These are phyloP conservation scores for Crotalus tigris DNA, from an alignment of 2,113 vertebrate genomes.

Conservation along the genomic window DNA sequence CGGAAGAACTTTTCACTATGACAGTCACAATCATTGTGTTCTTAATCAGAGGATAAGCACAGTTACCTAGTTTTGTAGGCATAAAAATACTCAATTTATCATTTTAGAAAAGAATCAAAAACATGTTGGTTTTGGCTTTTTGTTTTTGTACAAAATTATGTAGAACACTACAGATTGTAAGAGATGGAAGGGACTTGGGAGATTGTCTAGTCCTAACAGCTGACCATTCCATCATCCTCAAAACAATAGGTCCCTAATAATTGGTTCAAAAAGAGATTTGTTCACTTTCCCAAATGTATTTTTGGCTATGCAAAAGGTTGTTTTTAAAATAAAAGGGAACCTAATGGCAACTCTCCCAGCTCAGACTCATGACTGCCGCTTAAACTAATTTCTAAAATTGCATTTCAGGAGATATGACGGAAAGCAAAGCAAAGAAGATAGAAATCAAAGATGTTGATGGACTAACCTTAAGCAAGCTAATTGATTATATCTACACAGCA, in stretches of 20 bases:
- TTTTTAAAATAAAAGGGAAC: background rate
- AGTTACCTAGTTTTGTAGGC: background rate
- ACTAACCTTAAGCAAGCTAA: constrained; percentile 84
- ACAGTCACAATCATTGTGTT: background rate
- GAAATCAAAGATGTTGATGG: constrained; percentile 94
- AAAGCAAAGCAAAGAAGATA: constrained; percentile 92
- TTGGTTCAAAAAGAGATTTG: background rate
- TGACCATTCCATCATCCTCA: background rate
- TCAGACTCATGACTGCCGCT: background rate
- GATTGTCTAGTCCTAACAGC: background rate
- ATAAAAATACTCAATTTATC: background rate
- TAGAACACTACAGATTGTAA: background rate
- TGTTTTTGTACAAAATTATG: background rate
- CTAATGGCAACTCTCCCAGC: background rate
- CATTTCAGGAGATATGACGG: constrained; percentile 90
- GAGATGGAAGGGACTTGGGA: background rate
- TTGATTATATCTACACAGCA: constrained; percentile 94
- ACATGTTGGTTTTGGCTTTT: background rate
- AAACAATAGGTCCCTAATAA: background rate
- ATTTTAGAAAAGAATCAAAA: background rate
- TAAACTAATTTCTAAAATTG: constrained; percentile 39
- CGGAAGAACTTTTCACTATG: background rate
- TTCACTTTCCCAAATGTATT: background rate
- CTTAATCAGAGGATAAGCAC: background rate
- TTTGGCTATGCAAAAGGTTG: background rate